Evolutionary conservation across 2,113 vertebrate genomes (phyloP).

Genomic region (Colaptes auratus): DNA sequence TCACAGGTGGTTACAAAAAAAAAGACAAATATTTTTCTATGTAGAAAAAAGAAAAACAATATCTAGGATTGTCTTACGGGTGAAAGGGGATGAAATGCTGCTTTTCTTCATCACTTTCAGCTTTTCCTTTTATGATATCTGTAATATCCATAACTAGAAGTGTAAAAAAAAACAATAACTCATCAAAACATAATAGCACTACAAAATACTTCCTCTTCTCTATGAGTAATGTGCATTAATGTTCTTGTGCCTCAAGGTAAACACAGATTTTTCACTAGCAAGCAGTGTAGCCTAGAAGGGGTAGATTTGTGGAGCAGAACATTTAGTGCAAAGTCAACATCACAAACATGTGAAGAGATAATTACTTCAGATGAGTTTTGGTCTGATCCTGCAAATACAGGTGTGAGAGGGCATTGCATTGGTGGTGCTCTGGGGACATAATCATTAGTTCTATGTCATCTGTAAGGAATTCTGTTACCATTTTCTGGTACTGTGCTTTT

Average conservation of each 20-base stretch:
- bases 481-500: not conserved
- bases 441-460: not conserved
- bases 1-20: not conserved
- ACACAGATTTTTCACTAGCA: not conserved
- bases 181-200: not conserved
- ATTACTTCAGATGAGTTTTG: not conserved
- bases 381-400: not conserved
- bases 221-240: not conserved
- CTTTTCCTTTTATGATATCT: slow-evolving; percentile 95
- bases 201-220: not conserved
- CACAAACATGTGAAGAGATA: not conserved
- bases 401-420: not conserved
- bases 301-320: not conserved
- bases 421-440: not conserved
- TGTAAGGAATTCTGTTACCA: not conserved
- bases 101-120: slow-evolving; percentile 95
- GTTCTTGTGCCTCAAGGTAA: not conserved
- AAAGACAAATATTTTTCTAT: not conserved
- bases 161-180: slow-evolving; percentile 23
- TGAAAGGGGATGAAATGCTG: slow-evolving; percentile 97
- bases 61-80: slow-evolving; percentile 81
- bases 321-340: not conserved
- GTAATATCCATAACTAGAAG: slow-evolving; percentile 96
- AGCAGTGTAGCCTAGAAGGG: not conserved
- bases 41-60: not conserved